Conservation (phyloP, 2,888 invertebrate species). For the Polymixis flavicincta region DNA sequence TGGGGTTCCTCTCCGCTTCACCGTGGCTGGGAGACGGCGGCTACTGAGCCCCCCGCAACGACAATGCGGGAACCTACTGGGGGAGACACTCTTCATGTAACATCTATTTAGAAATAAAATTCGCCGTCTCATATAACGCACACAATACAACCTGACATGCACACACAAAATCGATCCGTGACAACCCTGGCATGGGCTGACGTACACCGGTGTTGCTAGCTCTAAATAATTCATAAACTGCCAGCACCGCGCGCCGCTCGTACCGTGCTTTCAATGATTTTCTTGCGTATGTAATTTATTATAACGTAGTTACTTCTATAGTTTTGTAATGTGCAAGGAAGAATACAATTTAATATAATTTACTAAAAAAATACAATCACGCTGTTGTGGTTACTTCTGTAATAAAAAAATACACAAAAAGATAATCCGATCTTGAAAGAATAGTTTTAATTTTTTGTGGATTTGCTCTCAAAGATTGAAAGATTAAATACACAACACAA, state of each 20-base stretch:
- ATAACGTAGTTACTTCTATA: slow-evolving; percentile 3
- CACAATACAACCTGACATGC: neutral
- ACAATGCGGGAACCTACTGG: too few relatives aligned
- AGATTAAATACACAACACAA: neutral
- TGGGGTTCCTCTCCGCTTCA: too few relatives aligned
- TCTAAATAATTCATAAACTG: slow-evolving; percentile 76
- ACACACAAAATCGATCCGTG: slow-evolving; percentile 33
- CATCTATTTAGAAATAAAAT: neutral
- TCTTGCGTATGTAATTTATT: slow-evolving; percentile 39
- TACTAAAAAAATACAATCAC: neutral
- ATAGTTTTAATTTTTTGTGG: neutral
- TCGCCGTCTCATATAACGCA: too few relatives aligned
- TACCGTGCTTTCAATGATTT: slow-evolving; percentile 57
- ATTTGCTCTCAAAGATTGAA: neutral
- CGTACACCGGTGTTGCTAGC: slow-evolving; percentile 70
- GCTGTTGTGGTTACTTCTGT: neutral
- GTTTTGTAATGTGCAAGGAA: neutral
- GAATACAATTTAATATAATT: neutral
- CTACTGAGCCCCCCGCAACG: too few relatives aligned
- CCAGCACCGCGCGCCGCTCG: slow-evolving; percentile 53
- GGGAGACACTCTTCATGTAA: neutral
- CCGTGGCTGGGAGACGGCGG: too few relatives aligned
- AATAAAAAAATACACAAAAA: neutral
- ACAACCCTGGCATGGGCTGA: slow-evolving; percentile 65
- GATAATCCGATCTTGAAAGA: neutral